Evolutionary conservation across 2,113 vertebrate species (phyloP).

Genomic region (Tupaia chinensis): DNA sequence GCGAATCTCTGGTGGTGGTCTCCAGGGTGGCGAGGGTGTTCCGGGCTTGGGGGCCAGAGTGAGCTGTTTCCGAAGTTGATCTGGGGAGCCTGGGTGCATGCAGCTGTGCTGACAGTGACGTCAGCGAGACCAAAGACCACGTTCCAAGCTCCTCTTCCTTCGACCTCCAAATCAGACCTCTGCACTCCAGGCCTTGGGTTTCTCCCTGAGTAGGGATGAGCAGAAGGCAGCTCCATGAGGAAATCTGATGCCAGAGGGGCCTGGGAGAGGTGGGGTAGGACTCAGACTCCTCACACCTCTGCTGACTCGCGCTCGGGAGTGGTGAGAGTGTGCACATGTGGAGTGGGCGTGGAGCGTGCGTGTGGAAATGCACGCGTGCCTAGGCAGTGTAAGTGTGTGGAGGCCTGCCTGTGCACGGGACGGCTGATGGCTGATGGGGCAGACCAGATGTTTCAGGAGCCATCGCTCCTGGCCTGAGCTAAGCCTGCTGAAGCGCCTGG

Average conservation of each 20-base stretch:
- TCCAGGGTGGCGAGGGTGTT: neutral
- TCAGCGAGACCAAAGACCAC: neutral
- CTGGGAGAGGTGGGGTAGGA: neutral
- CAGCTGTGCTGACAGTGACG: neutral
- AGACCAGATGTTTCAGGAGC: neutral
- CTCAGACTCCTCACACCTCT: neutral
- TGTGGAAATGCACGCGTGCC: neutral
- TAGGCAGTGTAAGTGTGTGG: neutral
- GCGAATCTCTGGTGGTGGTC: neutral
- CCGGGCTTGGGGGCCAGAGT: neutral
- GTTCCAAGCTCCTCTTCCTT: neutral
- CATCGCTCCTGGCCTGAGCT: neutral
- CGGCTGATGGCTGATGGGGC: fast-evolving
- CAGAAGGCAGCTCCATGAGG: neutral
- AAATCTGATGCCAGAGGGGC: neutral
- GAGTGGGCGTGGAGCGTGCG: neutral
- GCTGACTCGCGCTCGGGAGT: neutral
- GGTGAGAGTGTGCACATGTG: neutral
- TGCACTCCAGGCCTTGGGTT: neutral
- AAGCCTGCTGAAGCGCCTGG: neutral
- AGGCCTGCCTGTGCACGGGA: neutral
- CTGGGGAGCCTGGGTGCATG: neutral
- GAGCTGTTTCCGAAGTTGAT: neutral
- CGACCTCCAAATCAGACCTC: neutral
- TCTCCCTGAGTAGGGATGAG: neutral